Base-by-base conservation (phyloP, 2,888 invertebrate species). In the Antitype chi region DNA sequence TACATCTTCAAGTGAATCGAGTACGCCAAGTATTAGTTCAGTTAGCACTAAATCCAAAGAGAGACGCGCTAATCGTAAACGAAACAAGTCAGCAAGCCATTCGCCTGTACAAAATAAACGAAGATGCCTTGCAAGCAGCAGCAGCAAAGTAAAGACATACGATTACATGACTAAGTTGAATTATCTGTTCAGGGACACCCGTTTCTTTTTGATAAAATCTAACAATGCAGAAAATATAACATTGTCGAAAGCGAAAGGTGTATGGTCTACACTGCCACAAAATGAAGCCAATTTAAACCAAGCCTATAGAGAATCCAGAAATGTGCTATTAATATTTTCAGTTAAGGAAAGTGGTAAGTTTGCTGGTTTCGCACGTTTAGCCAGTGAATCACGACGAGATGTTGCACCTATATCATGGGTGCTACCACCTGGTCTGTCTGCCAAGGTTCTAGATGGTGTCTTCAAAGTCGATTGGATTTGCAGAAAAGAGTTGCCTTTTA, bases 391-490 rank as follows among this genome's bases (percentile, higher is more conserved):
- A 1, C 97, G 99, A 72, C 98, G 99, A 89, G 99, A 99, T 95
- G 98, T 98, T 59, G 98, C 98, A 9, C 98, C 99, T 60, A 98
- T 99, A 87, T 98, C 98, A 60, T 99, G 99, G 99, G 99, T 98
- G 1, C 94, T 99, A 78, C 99, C 99, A 5, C 99, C 99, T 8
- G 99, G 99, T 38, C 97, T 99, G 71, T 99, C 98, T 80, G 98
- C 99, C 8, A 98, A 99, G 94, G 99, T 99, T 59, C 97, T 99
- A 69, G 99, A 99, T 89, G 99, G 99, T 77, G 99, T 99, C 23
- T 99, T 99, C 93, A 98, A 98, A 96, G 98, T 99, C 15, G 99
- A 99, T 93, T 99, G 99, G 99, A 98, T 99, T 87, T 99, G 99
- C 92, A 98, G 99, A 90, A 98, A 99, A 91, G 99, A 99, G 93